These are phyloP conservation scores for Siderastrea radians DNA, from an alignment of 92 coral and sea anemone genomes.

Conservation along the genomic window DNA sequence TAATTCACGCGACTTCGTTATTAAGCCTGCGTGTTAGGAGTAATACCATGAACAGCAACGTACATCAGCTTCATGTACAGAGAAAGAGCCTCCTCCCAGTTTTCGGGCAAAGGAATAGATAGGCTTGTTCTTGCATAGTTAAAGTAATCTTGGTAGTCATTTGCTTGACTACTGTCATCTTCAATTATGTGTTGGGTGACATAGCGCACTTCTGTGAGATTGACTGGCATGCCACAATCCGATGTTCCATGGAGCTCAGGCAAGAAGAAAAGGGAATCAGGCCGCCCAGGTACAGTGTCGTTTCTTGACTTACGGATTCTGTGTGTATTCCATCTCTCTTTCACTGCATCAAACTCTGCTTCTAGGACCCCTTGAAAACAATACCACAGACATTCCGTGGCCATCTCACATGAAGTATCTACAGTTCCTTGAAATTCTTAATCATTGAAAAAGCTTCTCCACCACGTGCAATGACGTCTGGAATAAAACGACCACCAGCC, in stretches of 20 bases:
- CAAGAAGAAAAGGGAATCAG: conserved; percentile 57
- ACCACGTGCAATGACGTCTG: conserved; percentile 5
- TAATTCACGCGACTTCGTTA: too few relatives aligned
- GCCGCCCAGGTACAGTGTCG: conserved; percentile 49
- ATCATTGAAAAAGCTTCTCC: conserved; percentile 41
- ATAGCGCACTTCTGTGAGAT: not conserved
- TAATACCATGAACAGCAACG: too few relatives aligned
- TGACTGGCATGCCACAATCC: not conserved
- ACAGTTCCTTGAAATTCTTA: conserved; percentile 37
- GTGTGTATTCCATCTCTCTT: conserved; percentile 68
- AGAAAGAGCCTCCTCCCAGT: too few relatives aligned
- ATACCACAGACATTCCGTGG: conserved; percentile 62
- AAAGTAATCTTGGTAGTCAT: too few relatives aligned
- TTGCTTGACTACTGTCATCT: not conserved
- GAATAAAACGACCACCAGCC: conserved; percentile 58
- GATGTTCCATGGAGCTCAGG: conserved; percentile 59
- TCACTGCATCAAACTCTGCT: conserved; percentile 43
- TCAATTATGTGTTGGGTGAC: conserved; percentile 21
- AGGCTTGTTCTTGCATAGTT: too few relatives aligned
- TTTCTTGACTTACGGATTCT: conserved; percentile 55
- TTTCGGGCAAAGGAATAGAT: too few relatives aligned
- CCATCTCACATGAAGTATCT: conserved; percentile 52
- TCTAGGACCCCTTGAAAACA: conserved; percentile 42
- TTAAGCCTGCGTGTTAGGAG: too few relatives aligned
- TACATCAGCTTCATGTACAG: not conserved